These are phyloP conservation scores for Zenarchopterus dispar DNA, from an alignment of 2,797 vertebrate genomes.

Conservation along the genomic window DNA sequence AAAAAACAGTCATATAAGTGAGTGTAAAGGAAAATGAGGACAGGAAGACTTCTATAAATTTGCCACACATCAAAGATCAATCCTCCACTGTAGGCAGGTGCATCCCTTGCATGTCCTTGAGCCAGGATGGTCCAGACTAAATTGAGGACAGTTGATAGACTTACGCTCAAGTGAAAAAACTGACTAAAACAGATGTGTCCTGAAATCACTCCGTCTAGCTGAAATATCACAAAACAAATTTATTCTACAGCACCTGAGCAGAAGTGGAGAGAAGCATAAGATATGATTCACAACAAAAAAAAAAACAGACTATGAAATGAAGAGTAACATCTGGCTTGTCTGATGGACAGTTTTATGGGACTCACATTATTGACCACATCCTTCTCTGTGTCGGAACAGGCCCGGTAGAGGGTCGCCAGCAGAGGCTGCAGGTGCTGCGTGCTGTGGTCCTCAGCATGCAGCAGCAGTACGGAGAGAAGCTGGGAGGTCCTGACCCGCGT, in stretches of 20 bases:
- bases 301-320: neutral
- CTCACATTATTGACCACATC: constrained; percentile 88
- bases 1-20: constrained; percentile 1
- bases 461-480: constrained; percentile 86
- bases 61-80: constrained; percentile 45
- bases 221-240: constrained; percentile 15
- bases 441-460: constrained; percentile 91
- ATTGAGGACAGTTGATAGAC: constrained; percentile 16
- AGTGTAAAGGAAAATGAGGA: constrained; percentile 10
- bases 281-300: constrained; percentile 12
- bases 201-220: constrained; percentile 20
- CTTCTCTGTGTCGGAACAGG: constrained; percentile 84
- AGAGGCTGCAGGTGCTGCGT: constrained; percentile 92
- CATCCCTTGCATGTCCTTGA: constrained; percentile 65
- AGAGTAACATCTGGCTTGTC: constrained; percentile 3
- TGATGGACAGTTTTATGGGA: constrained; percentile 37
- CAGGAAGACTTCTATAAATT: constrained; percentile 38
- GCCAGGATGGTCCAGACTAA: constrained; percentile 7
- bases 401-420: constrained; percentile 84
- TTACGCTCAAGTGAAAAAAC: constrained; percentile 9
- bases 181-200: constrained; percentile 60
- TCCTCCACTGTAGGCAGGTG: constrained; percentile 53
- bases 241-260: neutral
- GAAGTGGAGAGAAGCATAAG: neutral
- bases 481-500: constrained; percentile 89